A percentile compares a stretch with the other conserved stretches of the same genome.
Conservation (phyloP, 2,888 invertebrate genomes). For the Pogonocherus hispidulus region DNA sequence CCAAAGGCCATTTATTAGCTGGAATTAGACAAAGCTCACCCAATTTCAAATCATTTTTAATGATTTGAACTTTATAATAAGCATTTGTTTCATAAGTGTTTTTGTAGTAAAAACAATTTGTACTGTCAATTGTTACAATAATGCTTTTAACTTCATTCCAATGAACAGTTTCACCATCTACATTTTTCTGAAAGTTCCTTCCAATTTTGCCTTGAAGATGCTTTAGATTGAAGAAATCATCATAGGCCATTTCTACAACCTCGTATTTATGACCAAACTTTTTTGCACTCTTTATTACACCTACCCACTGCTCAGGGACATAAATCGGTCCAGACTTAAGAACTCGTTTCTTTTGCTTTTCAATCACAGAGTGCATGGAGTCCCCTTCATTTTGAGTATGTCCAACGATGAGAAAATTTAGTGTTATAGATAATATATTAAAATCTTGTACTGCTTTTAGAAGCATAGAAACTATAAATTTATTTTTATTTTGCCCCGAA, state of each 20-base stretch:
- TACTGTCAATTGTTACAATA: background rate
- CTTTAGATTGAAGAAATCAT: background rate
- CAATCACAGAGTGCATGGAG: background rate
- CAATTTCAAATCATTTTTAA: background rate
- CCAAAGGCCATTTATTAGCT: background rate
- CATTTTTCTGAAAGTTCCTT: background rate
- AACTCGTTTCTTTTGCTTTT: background rate
- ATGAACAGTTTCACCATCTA: background rate
- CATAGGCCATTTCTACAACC: background rate
- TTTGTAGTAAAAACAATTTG: background rate
- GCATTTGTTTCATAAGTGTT: background rate
- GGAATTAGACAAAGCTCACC: background rate
- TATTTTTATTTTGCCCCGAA: constrained; percentile 5
- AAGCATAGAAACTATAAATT: constrained; percentile 1
- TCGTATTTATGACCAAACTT: background rate
- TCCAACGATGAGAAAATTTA: background rate
- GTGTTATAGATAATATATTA: background rate
- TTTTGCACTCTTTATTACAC: background rate
- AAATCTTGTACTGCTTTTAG: background rate
- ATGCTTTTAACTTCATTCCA: background rate
- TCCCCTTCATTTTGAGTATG: background rate
- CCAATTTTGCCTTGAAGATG: background rate
- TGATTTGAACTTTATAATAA: background rate
- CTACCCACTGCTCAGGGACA: background rate
- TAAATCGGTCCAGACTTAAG: constrained; percentile 3